Base-by-base conservation (phyloP, 2,888 invertebrate species). In the Acleris cristana region DNA sequence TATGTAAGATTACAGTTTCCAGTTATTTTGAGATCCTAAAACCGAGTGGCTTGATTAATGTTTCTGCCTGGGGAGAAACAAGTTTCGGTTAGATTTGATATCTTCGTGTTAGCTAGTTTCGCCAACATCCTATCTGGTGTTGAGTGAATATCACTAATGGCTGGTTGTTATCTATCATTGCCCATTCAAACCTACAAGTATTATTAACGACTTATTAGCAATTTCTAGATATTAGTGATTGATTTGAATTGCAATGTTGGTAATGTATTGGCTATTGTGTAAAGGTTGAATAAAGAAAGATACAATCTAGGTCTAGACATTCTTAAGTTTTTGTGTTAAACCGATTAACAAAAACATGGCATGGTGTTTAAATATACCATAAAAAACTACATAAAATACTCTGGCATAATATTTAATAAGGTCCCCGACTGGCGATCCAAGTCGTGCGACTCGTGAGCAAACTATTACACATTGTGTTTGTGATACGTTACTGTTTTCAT, bases 1-100 rank as follows among this genome's bases (percentile, higher is more conserved):
- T 63, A 67, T 63, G 53, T 67, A 57, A 67, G 67, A 67, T 67
- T 67, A 62, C 58, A 30, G 67, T 67, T 63, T 67, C 62, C 63
- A 58, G 67, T 62, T 67, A 67, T 54, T 58, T 63, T 63, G 62
- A 48, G 67, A 67, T 67, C 63, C 67, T 58, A 63, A 67, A 67
- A 67, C 63, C 63, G 48, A 52, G 53, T 67, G 62, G 19, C 62
- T 67, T 63, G 67, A 67, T 63, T 67, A 63, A 63, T 67, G 62
- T 63, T 53, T 8, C 52, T 58, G 53, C n/a, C 45, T 54, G 26
- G 57, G 40, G 61, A 56, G 40, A 58, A 67, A 67, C 67, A 3
- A 63, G 67, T 67, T 67, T 67, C 30, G 53, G 58, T 26, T 53
- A 63, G 57, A 63, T 66, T 66, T 49, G 40, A 48, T 63, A 67